These are phyloP conservation scores for Dunckerocampus dactyliophorus DNA, from an alignment of 2,113 vertebrate genomes.

Conservation along the genomic window DNA sequence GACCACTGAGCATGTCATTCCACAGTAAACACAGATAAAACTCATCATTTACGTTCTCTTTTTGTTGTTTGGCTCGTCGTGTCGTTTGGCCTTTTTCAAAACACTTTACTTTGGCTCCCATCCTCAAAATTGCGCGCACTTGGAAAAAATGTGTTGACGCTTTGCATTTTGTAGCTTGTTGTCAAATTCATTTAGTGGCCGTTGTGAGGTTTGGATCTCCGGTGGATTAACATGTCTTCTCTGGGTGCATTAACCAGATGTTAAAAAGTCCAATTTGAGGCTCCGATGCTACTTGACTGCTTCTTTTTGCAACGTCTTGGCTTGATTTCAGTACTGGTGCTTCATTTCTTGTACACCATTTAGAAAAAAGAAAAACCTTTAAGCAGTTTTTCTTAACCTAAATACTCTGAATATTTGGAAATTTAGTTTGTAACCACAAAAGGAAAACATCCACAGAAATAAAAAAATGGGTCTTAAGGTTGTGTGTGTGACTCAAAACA, in stretches of 20 bases:
- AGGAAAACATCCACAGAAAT: constrained; percentile 2
- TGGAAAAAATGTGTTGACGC: constrained; percentile 53
- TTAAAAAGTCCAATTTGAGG: constrained; percentile 44
- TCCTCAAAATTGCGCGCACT: constrained; percentile 42
- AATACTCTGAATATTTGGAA: constrained; percentile 9
- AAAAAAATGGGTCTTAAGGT: constrained; percentile 2
- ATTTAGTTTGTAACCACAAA: constrained; percentile 1
- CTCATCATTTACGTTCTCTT: constrained; percentile 35
- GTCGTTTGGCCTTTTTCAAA: constrained; percentile 43
- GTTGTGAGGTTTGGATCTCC: constrained; percentile 43
- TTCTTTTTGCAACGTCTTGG: constrained; percentile 46
- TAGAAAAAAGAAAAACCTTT: neutral
- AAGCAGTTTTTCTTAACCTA: neutral
- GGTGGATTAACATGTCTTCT: constrained; percentile 35
- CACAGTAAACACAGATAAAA: constrained; percentile 42
- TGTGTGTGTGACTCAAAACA: neutral
- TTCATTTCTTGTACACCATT: constrained; percentile 36
- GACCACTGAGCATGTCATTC: constrained; percentile 6
- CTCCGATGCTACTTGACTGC: constrained; percentile 23
- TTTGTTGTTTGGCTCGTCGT: constrained; percentile 42
- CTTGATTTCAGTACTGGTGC: constrained; percentile 37
- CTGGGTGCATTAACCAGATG: constrained; percentile 50
- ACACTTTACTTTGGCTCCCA: constrained; percentile 53
- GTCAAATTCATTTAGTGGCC: constrained; percentile 58
- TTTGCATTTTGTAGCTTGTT: constrained; percentile 44